Percentiles rank a stretch among this genome's conserved stretches.
Conservation (phyloP, 1,140 invertebrate genomes). For the Drosophila obscura region DNA sequence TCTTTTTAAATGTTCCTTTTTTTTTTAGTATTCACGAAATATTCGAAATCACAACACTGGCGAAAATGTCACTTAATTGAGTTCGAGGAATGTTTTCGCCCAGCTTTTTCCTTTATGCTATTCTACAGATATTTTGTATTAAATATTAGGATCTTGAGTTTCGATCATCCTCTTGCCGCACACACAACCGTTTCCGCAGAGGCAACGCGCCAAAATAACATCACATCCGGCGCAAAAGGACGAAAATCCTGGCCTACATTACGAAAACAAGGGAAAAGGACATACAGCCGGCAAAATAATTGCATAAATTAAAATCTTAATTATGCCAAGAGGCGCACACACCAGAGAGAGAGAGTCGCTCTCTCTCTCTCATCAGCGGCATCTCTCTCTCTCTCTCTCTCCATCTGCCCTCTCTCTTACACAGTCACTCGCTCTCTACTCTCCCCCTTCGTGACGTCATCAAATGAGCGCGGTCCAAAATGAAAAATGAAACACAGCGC, state of each 20-base stretch:
- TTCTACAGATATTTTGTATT: too few relatives aligned
- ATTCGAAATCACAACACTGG: too few relatives aligned
- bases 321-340: slow-evolving; percentile 63
- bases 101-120: too few relatives aligned
- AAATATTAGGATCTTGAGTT: not conserved
- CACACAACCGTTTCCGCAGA: slow-evolving; percentile 66
- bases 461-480: slow-evolving; percentile 75
- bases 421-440: not conserved
- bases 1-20: too few relatives aligned
- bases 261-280: slow-evolving; percentile 46
- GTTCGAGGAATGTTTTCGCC: too few relatives aligned
- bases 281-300: slow-evolving; percentile 79
- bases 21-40: too few relatives aligned
- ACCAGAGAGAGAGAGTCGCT: slow-evolving; percentile 31
- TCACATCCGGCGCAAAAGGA: slow-evolving; percentile 44
- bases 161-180: slow-evolving; percentile 3
- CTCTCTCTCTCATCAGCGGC: slow-evolving; percentile 19
- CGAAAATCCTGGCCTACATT: slow-evolving; percentile 23
- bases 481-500: slow-evolving; percentile 75
- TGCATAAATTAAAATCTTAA: slow-evolving; percentile 83
- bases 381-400: not conserved
- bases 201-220: slow-evolving; percentile 65
- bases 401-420: slow-evolving; percentile 1
- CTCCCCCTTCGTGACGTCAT: slow-evolving; percentile 64
- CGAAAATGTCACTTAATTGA: too few relatives aligned